Evolutionary conservation across 2,113 vertebrate species (phyloP).

Genomic region (Crotophaga sulcirostris): DNA sequence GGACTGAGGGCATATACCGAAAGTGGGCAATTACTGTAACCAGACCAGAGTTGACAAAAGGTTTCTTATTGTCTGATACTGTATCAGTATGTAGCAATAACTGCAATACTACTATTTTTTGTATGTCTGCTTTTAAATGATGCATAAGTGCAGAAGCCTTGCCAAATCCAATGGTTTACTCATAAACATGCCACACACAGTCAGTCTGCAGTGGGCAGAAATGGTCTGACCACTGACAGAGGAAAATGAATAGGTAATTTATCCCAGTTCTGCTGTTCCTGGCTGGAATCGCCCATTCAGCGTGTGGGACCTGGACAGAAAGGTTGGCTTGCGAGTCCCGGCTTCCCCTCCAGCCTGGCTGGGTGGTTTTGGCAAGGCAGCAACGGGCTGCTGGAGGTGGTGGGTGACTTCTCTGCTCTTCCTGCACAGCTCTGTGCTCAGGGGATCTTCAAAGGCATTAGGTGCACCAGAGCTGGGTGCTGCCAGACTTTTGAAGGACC

Average conservation of each 20-base stretch:
- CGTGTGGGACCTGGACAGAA: background rate
- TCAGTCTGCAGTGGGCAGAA: background rate
- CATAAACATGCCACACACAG: background rate
- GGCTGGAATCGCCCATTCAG: background rate
- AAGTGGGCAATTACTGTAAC: background rate
- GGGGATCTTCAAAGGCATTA: background rate
- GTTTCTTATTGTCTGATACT: constrained; percentile 26
- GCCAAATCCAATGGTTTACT: background rate
- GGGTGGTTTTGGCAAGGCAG: background rate
- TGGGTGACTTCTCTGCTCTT: background rate
- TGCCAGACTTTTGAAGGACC: background rate
- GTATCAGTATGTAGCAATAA: constrained; percentile 62
- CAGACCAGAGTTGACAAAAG: background rate
- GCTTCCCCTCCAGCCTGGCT: background rate
- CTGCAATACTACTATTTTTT: constrained; percentile 10
- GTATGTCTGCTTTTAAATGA: background rate
- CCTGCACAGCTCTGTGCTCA: rapidly evolving
- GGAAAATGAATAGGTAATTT: background rate
- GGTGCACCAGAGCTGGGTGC: background rate
- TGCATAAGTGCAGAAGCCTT: rapidly evolving
- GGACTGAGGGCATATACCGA: background rate
- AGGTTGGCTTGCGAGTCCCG: rapidly evolving
- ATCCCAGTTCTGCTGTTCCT: background rate
- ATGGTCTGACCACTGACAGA: background rate
- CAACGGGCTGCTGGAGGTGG: rapidly evolving